phyloP scores from a whole-genome alignment of 2,797 vertebrate species.

The Lophotriccus pileatus region DNA sequence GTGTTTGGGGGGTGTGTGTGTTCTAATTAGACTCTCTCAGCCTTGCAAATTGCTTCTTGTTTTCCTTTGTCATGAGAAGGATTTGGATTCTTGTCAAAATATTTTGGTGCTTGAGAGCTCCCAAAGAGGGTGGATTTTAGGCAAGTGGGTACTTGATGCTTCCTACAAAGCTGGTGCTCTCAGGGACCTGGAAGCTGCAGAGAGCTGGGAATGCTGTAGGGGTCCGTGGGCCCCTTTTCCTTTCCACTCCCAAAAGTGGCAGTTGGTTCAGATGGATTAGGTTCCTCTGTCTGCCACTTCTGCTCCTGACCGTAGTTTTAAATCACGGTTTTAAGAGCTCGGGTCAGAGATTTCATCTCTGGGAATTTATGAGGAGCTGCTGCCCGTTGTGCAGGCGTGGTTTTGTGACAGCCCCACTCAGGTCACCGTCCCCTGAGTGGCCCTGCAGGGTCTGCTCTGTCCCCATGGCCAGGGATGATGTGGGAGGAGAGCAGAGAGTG shows the following conservation, averaged over 20 bases:
- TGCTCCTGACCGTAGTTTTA: neutral
- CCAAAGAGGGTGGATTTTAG: neutral
- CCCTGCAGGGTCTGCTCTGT: neutral
- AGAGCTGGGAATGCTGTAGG: neutral
- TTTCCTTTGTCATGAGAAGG: neutral
- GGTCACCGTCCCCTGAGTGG: accelerated
- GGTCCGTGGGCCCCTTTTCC: neutral
- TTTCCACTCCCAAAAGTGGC: neutral
- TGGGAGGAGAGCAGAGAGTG: neutral
- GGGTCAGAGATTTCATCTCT: constrained; percentile 13
- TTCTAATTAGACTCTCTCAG: neutral
- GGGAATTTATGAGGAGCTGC: neutral
- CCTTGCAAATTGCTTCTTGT: neutral
- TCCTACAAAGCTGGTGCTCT: neutral
- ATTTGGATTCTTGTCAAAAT: neutral
- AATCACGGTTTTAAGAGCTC: constrained; percentile 38
- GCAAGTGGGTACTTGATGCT: neutral
- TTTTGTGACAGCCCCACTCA: neutral
- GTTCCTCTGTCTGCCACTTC: constrained; percentile 13
- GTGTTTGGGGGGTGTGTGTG: neutral
- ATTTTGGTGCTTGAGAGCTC: neutral
- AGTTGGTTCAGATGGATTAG: neutral
- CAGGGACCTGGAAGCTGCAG: neutral
- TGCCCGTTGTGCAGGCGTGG: neutral
- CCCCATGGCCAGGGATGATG: accelerated